Conservation (phyloP, 2,113 vertebrate species). For the Prinia subflava region DNA sequence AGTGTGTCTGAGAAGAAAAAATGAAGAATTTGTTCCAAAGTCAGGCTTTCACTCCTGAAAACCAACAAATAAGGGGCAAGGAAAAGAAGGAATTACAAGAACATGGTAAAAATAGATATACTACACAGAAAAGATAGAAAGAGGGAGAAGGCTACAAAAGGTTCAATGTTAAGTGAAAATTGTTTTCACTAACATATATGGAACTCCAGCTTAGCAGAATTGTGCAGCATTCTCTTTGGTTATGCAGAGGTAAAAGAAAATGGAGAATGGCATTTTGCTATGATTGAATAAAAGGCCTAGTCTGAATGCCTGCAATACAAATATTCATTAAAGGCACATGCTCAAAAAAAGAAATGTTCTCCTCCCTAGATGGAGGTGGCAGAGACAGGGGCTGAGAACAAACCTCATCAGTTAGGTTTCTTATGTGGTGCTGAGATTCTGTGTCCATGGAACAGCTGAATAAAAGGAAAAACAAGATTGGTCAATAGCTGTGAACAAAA, state of each 20-base stretch:
- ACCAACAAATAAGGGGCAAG: neutral
- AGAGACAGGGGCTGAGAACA: neutral
- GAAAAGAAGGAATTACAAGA: neutral
- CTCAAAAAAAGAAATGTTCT: neutral
- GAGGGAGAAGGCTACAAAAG: neutral
- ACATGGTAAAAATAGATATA: neutral
- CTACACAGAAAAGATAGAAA: neutral
- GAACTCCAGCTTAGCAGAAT: neutral
- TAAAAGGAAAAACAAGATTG: conserved; percentile 26
- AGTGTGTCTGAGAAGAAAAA: fast-evolving
- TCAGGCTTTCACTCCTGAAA: neutral
- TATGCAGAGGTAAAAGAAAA: neutral
- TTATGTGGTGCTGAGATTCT: neutral
- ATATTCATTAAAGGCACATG: neutral
- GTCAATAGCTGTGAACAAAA: neutral
- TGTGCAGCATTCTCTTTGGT: neutral
- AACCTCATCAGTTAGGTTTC: neutral
- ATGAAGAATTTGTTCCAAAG: neutral
- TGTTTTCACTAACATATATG: neutral
- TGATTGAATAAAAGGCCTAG: neutral
- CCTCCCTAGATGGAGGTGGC: neutral
- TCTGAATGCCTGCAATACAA: neutral
- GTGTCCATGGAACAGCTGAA: neutral
- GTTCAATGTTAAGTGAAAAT: neutral
- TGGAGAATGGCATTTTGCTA: neutral